Base-by-base conservation (phyloP, 2,888 invertebrate genomes). In the Philonicus albiceps region DNA sequence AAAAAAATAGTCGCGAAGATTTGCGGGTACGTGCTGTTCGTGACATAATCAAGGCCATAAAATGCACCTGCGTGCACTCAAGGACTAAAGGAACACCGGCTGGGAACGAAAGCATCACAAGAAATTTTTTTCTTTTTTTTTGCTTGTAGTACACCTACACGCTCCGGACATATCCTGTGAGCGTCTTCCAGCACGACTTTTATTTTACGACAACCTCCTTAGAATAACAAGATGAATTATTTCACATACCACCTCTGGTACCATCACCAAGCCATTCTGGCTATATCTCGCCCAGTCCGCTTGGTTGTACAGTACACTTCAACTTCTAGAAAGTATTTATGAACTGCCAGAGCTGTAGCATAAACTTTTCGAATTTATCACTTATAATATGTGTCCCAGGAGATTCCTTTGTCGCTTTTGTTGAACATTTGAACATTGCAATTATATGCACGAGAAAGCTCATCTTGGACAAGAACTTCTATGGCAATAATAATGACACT, bases 301-400 rank as follows among this genome's bases (percentile, higher is more conserved):
- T 27, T 27, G 22, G 27, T 64, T 27, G 22, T 64, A 40, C 7
- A 43, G 40, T 43, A 43, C 16, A 3, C 40, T 11, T 43, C 3
- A 13, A 22, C 27, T 64, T 7, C 64, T 64, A 27, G 64, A 64
- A 64, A 19, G 64, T 64, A 64, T 64, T 78, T 49, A 27, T 49
- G 78, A 78, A 43, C 43, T 49, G 22, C 8, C 30, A 43, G 49
- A 49, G 37, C 78, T 49, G 27, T 78, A 22, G 30, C 78, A 49
- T 78, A 78, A 78, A 78, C 27, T 78, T 78, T 43, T 31, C 27
- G 43, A 78, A 78, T 78, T 78, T 78, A 78, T 78, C 49, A 43
- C 78, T 76, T 78, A 78, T 31, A 78, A 43, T 78, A 78, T 49
- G 78, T 40, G 37, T 76, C 76, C 76, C 40, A 19, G 19, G 76